Evolutionary conservation across 2,113 vertebrate species (phyloP).

Genomic region (Dicaeum eximium): DNA sequence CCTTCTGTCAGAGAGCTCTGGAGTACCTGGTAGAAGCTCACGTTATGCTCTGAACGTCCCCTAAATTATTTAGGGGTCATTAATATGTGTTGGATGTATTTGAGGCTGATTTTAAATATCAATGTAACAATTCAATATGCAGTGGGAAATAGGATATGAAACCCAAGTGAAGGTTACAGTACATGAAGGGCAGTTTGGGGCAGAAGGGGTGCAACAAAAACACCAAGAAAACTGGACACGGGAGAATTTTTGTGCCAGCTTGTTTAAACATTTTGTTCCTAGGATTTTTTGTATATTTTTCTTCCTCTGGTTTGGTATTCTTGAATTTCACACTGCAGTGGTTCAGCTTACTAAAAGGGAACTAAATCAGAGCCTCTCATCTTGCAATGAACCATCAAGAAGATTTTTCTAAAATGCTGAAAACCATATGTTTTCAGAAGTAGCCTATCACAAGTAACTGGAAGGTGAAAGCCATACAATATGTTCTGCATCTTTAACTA

Average conservation of each 20-base stretch:
- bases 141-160: not conserved
- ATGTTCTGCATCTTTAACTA: not conserved
- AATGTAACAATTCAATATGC: not conserved
- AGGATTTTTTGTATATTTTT: not conserved
- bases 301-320: not conserved
- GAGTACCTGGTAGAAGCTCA: not conserved
- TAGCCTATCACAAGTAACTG: not conserved
- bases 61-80: conserved; percentile 11
- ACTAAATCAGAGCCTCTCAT: not conserved
- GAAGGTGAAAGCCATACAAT: not conserved
- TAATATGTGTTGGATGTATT: not conserved
- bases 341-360: not conserved
- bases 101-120: conserved; percentile 24
- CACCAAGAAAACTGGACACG: fast-evolving
- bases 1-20: not conserved
- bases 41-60: not conserved
- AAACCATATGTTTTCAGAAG: not conserved
- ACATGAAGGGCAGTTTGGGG: not conserved
- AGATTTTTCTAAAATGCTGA: not conserved
- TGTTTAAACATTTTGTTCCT: not conserved
- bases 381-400: not conserved
- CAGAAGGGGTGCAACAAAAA: not conserved
- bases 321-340: not conserved
- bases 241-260: not conserved
- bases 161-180: not conserved